Evolutionary conservation across 2,888 invertebrate genomes (phyloP).

Genomic region (Parapristionchus giblindavisi): DNA sequence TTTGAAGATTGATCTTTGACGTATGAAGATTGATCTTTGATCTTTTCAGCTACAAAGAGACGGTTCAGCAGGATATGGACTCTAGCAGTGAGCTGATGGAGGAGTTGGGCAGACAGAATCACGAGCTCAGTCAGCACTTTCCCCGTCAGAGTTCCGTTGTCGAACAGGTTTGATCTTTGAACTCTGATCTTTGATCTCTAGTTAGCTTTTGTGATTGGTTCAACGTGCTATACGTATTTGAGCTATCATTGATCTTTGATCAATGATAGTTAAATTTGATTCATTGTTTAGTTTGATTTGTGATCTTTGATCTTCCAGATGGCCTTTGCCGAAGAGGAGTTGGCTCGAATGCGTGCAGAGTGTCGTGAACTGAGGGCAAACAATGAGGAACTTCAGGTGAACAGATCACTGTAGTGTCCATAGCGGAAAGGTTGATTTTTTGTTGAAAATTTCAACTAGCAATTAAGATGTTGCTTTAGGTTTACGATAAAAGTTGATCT

Average conservation of each 20-base stretch:
- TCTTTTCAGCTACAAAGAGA: constrained; percentile 49
- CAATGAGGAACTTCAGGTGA: constrained; percentile 64
- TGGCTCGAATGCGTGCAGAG: constrained; percentile 57
- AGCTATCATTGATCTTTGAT: neutral
- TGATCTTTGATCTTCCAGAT: constrained; percentile 47
- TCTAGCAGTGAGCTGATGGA: constrained; percentile 65
- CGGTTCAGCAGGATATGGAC: constrained; percentile 64
- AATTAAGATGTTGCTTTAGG: too few relatives aligned
- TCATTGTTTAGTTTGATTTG: neutral
- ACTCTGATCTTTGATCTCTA: neutral
- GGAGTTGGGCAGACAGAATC: constrained; percentile 49
- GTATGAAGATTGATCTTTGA: neutral
- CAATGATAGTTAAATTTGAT: neutral
- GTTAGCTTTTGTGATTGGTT: neutral
- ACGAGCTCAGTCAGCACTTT: constrained; percentile 29
- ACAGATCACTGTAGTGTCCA: neutral
- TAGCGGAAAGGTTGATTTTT: neutral
- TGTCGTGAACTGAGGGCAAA: constrained; percentile 56
- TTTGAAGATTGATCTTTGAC: neutral
- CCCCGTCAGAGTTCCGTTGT: constrained; percentile 58
- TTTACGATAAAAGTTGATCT: too few relatives aligned
- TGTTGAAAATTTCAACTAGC: too few relatives aligned
- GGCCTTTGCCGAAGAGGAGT: constrained; percentile 63
- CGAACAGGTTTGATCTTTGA: constrained; percentile 52
- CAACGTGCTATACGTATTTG: too few relatives aligned